Conservation (phyloP, 37 sponge, comb jelly and placozoan genomes). For the Axinella damicornis region DNA sequence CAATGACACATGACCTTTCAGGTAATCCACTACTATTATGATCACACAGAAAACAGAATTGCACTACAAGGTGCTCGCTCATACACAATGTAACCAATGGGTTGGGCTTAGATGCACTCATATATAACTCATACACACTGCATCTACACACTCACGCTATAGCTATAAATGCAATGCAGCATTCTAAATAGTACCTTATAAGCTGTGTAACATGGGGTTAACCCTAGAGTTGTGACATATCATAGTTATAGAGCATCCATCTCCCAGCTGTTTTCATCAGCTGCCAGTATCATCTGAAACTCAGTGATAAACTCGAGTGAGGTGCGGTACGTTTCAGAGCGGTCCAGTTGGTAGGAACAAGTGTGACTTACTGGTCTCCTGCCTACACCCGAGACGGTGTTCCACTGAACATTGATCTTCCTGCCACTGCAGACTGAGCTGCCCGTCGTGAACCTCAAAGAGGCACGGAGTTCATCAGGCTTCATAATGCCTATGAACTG, state of each 20-base stretch:
- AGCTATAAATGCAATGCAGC: too few species aligned
- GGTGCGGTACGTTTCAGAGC: slow-evolving; percentile 3
- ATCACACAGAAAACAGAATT: too few species aligned
- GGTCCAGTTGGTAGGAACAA: slow-evolving; percentile 7
- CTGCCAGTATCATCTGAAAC: slow-evolving; percentile 2
- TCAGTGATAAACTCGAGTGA: slow-evolving; percentile 24
- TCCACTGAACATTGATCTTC: slow-evolving; percentile 4
- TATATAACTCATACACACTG: too few species aligned
- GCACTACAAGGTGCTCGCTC: too few species aligned
- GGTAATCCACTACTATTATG: too few species aligned
- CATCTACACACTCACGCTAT: too few species aligned
- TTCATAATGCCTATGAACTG: slow-evolving; percentile 37
- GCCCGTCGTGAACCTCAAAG: slow-evolving; percentile 30
- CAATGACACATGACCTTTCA: too few species aligned
- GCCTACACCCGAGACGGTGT: not conserved
- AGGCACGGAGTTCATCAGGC: not conserved
- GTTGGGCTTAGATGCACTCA: too few species aligned
- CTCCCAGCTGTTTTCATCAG: not conserved
- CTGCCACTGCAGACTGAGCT: not conserved
- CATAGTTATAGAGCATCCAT: not conserved
- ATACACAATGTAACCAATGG: too few species aligned
- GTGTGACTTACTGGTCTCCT: slow-evolving; percentile 35
- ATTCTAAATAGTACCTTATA: too few species aligned
- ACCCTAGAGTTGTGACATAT: too few species aligned
- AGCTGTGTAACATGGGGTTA: too few species aligned